Conservation (phyloP, 2,888 invertebrate species). For the Drosophila nigritarsus region DNA sequence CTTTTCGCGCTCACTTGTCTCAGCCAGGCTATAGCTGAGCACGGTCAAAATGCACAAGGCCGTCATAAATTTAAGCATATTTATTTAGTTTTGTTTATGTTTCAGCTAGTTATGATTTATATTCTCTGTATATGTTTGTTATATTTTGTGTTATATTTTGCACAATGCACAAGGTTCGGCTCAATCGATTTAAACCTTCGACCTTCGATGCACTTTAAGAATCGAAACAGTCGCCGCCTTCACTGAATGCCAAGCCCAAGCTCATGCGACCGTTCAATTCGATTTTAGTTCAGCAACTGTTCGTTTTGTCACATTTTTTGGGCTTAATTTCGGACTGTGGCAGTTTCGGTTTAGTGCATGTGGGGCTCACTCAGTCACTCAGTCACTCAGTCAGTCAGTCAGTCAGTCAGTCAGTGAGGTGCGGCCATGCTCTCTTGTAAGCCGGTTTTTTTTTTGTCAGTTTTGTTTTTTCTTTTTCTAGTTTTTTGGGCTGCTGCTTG, state of each 20-base stretch:
- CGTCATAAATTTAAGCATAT: conserved; percentile 45
- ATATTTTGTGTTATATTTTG: background rate
- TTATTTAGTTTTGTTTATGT: background rate
- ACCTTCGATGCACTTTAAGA: conserved; percentile 57
- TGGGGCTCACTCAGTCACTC: conserved; percentile 1
- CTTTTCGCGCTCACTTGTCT: conserved; percentile 35
- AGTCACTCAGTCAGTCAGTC: conserved; percentile 1
- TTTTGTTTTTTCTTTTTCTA: conserved; percentile 42
- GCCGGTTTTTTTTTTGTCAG: conserved; percentile 62
- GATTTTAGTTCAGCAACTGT: conserved; percentile 67
- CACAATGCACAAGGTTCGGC: conserved; percentile 7
- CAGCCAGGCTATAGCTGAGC: conserved; percentile 42
- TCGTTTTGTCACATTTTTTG: conserved; percentile 60
- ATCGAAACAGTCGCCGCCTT: conserved; percentile 24
- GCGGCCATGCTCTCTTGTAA: conserved; percentile 54
- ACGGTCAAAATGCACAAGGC: conserved; percentile 29
- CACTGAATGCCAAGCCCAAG: conserved; percentile 49
- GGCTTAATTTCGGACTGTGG: conserved; percentile 50
- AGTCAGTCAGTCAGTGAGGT: conserved; percentile 14
- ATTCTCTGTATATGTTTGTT: background rate
- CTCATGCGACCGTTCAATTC: conserved; percentile 66
- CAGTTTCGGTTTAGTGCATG: conserved; percentile 28
- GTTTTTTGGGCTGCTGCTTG: conserved; percentile 27
- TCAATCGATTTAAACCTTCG: conserved; percentile 59
- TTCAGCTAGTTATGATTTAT: background rate